Evolutionary conservation across 2,113 vertebrate genomes (phyloP).

Genomic region (Desmodus rotundus): DNA sequence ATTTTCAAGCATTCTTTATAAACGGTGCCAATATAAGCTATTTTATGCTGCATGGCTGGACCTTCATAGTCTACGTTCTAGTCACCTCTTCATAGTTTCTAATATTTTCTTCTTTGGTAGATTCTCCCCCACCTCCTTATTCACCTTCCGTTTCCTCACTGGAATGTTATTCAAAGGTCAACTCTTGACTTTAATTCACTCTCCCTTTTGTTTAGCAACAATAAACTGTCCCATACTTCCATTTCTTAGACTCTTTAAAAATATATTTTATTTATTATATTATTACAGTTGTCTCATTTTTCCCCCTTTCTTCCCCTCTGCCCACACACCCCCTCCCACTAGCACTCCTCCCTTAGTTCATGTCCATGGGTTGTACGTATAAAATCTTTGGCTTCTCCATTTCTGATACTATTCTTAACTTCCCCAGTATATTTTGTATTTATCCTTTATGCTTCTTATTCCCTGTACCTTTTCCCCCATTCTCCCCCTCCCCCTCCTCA

Average conservation of each 20-base stretch:
- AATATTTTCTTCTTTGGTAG: neutral
- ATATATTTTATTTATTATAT: no score
- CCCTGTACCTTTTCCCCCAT: no score
- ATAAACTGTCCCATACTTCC: neutral
- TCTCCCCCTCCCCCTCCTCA: no score
- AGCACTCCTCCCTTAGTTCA: no score
- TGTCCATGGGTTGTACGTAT: no score
- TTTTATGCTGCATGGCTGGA: neutral
- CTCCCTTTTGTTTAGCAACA: neutral
- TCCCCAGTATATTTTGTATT: no score
- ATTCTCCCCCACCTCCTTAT: neutral
- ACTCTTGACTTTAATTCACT: neutral
- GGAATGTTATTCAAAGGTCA: neutral
- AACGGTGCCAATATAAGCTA: neutral
- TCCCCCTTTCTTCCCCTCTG: no score
- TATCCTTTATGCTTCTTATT: no score
- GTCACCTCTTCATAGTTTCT: neutral
- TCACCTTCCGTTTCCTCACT: neutral
- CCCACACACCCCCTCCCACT: no score
- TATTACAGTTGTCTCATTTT: no score
- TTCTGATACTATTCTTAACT: no score
- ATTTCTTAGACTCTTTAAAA: neutral
- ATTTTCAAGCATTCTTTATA: neutral
- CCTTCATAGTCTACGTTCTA: neutral
- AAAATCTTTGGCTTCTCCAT: no score